Evolutionary conservation across 2,797 vertebrate species (phyloP).

Genomic region (Hipposideros larvatus): DNA sequence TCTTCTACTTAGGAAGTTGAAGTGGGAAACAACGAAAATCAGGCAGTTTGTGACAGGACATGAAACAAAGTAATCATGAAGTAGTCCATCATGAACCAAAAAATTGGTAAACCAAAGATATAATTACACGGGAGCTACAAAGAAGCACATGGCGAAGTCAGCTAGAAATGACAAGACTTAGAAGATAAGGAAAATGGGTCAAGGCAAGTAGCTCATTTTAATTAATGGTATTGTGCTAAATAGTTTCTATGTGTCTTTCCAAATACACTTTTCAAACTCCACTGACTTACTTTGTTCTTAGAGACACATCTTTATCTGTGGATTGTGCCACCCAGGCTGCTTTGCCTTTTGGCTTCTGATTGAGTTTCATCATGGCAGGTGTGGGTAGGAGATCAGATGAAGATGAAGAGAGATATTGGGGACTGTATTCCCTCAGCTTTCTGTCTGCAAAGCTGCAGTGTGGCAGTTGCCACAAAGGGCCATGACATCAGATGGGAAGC

Average conservation of each 20-base stretch:
- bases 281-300: neutral
- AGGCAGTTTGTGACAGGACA: neutral
- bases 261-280: neutral
- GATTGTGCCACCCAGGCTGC: neutral
- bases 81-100: neutral
- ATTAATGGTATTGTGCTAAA: neutral
- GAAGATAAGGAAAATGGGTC: neutral
- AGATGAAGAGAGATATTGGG: neutral
- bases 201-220: neutral
- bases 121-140: neutral
- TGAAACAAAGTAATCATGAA: slow-evolving; percentile 23
- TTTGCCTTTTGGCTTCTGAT: neutral
- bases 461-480: neutral
- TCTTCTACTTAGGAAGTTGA: neutral
- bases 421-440: neutral
- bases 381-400: neutral
- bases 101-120: neutral
- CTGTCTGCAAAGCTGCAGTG: neutral
- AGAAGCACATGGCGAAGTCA: neutral
- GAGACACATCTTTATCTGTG: neutral
- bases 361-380: neutral
- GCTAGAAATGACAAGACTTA: neutral
- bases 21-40: neutral
- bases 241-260: neutral
- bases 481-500: too few relatives aligned